Conservation (phyloP, 1,140 invertebrate genomes). For the Cataglyphis hispanica region DNA sequence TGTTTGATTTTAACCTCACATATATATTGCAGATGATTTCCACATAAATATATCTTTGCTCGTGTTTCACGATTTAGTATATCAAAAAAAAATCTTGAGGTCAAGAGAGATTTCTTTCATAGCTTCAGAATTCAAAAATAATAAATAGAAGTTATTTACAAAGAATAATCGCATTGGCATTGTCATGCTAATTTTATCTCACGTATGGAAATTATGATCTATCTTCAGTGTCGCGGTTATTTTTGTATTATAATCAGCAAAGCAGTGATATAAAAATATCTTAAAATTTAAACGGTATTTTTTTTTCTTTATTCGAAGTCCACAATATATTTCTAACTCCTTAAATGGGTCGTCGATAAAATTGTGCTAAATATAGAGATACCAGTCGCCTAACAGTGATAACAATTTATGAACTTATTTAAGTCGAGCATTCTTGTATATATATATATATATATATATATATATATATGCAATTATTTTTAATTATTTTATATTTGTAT, state of each 20-base stretch:
- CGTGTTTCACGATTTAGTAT: too few species aligned
- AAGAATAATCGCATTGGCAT: background rate
- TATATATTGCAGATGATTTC: too few species aligned
- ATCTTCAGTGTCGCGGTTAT: background rate
- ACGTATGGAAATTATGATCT: slow-evolving; percentile 28
- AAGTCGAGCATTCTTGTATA: slow-evolving; percentile 46
- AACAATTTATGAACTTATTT: slow-evolving; percentile 60
- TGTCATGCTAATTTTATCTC: background rate
- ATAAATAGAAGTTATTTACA: background rate
- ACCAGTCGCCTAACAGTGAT: background rate
- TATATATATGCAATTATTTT: background rate
- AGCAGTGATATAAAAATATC: slow-evolving; percentile 11
- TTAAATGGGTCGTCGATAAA: slow-evolving; percentile 40
- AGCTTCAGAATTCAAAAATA: background rate
- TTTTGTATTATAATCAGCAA: background rate
- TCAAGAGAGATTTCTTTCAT: too few species aligned
- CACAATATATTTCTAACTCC: slow-evolving; percentile 8
- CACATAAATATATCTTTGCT: too few species aligned
- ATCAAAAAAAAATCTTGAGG: too few species aligned
- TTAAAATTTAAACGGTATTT: slow-evolving; percentile 8
- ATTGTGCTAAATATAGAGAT: slow-evolving; percentile 39
- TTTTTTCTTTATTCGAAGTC: background rate
- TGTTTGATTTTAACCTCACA: too few species aligned
- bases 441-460: background rate
- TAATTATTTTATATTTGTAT: too few species aligned